These are phyloP conservation scores for Andrena chrysosceles DNA, from an alignment of 2,888 invertebrate species.

Conservation along the genomic window DNA sequence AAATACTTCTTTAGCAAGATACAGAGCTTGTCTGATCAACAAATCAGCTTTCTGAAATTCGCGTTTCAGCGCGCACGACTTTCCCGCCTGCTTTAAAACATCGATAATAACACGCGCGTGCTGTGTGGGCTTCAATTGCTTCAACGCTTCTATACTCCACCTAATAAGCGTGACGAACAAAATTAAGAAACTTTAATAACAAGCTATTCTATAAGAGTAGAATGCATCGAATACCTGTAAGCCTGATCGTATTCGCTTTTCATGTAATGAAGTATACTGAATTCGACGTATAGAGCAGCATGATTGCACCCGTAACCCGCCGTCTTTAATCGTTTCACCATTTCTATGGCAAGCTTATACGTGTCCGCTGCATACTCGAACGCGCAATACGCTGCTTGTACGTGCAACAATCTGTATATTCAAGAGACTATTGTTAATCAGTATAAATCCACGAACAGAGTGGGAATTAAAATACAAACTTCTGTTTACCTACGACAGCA, in stretches of 20 bases:
- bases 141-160: slow-evolving; percentile 92
- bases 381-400: slow-evolving; percentile 93
- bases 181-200: slow-evolving; percentile 6
- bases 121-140: slow-evolving; percentile 88
- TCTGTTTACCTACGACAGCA: slow-evolving; percentile 92
- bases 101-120: slow-evolving; percentile 91
- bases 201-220: not conserved
- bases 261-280: slow-evolving; percentile 93
- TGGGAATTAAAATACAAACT: not conserved
- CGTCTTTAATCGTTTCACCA: slow-evolving; percentile 86
- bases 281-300: slow-evolving; percentile 93
- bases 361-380: slow-evolving; percentile 92
- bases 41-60: slow-evolving; percentile 93
- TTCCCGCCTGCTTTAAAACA: slow-evolving; percentile 94
- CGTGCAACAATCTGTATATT: slow-evolving; percentile 91
- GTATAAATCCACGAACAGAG: slow-evolving; percentile 4
- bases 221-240: slow-evolving; percentile 85
- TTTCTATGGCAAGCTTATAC: slow-evolving; percentile 87
- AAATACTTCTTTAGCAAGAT: slow-evolving; percentile 88
- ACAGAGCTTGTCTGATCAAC: slow-evolving; percentile 93
- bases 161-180: slow-evolving; percentile 79
- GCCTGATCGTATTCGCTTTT: slow-evolving; percentile 92
- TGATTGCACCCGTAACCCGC: slow-evolving; percentile 79
- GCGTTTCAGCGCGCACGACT: slow-evolving; percentile 95
- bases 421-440: not conserved